A percentile compares a stretch with the other conserved stretches of the same genome.
Evolutionary conservation across 2,113 vertebrate species (phyloP).

Genomic region (Hippoglossus stenolepis): DNA sequence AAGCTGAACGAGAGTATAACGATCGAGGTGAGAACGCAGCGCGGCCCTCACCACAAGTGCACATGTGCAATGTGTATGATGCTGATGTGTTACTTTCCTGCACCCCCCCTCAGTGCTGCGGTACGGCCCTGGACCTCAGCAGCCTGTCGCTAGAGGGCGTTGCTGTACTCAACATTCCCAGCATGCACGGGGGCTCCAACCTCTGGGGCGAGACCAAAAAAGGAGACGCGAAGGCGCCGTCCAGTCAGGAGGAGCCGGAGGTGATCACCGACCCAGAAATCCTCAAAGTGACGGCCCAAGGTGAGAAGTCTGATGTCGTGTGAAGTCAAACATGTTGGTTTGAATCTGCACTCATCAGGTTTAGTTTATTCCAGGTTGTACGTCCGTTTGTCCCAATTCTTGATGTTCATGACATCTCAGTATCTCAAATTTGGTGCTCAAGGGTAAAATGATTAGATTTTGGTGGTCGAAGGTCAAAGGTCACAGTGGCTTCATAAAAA

Average conservation of each 20-base stretch:
- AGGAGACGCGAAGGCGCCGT: conserved; percentile 73
- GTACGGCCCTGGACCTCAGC: conserved; percentile 87
- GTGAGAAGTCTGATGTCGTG: conserved; percentile 59
- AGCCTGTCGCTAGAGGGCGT: conserved; percentile 86
- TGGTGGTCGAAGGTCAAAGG: too few relatives aligned
- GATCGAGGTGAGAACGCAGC: conserved; percentile 85
- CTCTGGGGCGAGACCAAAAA: conserved; percentile 92
- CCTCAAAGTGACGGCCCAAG: conserved; percentile 89
- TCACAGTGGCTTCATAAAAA: background rate
- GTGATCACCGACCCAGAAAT: conserved; percentile 88
- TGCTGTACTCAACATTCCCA: conserved; percentile 94
- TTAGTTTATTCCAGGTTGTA: too few relatives aligned
- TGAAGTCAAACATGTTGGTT: background rate
- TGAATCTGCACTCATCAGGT: too few relatives aligned
- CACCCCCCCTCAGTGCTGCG: conserved; percentile 84
- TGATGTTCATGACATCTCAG: too few relatives aligned
- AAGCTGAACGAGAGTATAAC: conserved; percentile 87
- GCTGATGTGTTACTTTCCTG: conserved; percentile 8
- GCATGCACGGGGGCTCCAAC: conserved; percentile 94
- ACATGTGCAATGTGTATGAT: background rate
- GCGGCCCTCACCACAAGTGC: background rate
- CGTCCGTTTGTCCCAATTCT: too few relatives aligned
- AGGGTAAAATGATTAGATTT: too few relatives aligned
- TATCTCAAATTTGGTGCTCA: too few relatives aligned
- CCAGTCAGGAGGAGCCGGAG: conserved; percentile 78